phyloP scores from a whole-genome alignment of 2,113 vertebrate species.

The Orycteropus afer region DNA sequence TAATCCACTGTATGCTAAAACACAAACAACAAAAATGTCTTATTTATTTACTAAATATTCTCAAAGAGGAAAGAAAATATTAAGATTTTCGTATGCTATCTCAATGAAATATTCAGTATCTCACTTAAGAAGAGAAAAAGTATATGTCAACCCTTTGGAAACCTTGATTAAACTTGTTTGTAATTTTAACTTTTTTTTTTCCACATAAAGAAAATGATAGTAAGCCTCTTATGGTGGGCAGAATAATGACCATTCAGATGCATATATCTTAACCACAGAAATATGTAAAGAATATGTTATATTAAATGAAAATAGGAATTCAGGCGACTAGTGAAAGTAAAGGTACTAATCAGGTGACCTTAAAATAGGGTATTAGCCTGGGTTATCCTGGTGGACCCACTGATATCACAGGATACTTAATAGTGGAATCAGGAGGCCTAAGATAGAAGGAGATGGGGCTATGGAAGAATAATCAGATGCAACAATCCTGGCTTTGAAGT shows the following conservation, averaged over 20 bases:
- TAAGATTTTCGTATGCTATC: neutral
- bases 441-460: neutral
- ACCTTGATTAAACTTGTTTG: neutral
- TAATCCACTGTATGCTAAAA: neutral
- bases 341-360: neutral
- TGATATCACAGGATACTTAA: neutral
- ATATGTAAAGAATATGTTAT: neutral
- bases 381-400: neutral
- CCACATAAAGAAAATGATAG: neutral
- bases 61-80: neutral
- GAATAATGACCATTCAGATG: neutral
- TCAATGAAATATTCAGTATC: neutral
- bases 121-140: neutral
- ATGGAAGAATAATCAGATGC: neutral
- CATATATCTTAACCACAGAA: neutral
- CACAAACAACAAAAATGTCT: neutral
- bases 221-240: neutral
- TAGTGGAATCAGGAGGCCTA: neutral
- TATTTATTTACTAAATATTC: neutral
- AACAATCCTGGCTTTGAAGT: neutral
- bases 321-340: neutral
- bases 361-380: neutral
- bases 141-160: neutral
- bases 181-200: neutral
- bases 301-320: neutral